These are phyloP conservation scores for Musca domestica DNA, from an alignment of 1,140 invertebrate species.

Conservation along the genomic window DNA sequence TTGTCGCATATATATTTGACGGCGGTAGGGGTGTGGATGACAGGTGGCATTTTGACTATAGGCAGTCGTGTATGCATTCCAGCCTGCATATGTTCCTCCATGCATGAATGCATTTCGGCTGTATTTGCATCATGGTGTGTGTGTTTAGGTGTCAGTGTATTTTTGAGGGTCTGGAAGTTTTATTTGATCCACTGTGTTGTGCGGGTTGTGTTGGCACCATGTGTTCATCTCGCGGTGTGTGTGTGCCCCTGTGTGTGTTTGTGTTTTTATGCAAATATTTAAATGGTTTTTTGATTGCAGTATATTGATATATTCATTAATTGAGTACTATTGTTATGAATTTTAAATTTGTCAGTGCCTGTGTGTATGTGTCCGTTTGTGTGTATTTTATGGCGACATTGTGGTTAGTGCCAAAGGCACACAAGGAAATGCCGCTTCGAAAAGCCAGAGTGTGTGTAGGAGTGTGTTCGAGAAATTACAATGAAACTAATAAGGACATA, in stretches of 20 bases:
- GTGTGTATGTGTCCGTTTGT: too few relatives aligned
- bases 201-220: not conserved
- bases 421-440: too few relatives aligned
- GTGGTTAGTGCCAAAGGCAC: too few relatives aligned
- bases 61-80: too few relatives aligned
- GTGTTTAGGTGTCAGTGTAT: not conserved
- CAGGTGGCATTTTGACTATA: constrained; percentile 14
- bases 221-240: not conserved
- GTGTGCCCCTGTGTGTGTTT: not conserved
- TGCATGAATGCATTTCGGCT: too few relatives aligned
- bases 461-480: too few relatives aligned
- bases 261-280: constrained; percentile 11
- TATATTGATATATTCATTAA: constrained; percentile 13
- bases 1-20: not conserved
- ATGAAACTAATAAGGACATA: too few relatives aligned
- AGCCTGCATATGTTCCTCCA: too few relatives aligned
- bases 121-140: not conserved
- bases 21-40: not conserved
- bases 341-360: constrained; percentile 11
- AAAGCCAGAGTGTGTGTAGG: too few relatives aligned
- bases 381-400: too few relatives aligned
- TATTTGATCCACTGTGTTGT: too few relatives aligned
- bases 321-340: constrained; percentile 20
- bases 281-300: constrained; percentile 18
- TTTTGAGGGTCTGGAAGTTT: too few relatives aligned